Percentiles rank a stretch among this genome's conserved stretches.
These are phyloP conservation scores for Ploceus nigricollis DNA, from an alignment of 2,113 vertebrate genomes.

Conservation along the genomic window DNA sequence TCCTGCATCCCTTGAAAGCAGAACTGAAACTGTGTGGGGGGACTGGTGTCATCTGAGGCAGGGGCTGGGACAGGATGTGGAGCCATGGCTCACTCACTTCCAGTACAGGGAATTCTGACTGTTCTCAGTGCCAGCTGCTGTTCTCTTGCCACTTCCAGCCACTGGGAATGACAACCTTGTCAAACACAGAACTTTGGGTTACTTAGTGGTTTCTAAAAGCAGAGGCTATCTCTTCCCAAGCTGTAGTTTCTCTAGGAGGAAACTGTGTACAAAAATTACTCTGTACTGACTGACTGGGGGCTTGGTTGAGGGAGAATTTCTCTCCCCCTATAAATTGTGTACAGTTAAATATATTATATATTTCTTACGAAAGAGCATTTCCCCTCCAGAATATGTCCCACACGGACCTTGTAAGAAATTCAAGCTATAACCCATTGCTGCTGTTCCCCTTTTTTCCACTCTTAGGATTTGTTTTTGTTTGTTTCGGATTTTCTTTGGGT, in stretches of 20 bases:
- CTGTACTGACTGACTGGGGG: background rate
- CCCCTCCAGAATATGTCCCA: conserved; percentile 39
- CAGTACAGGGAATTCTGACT: background rate
- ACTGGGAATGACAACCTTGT: background rate
- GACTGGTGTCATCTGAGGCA: background rate
- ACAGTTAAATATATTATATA: conserved; percentile 72
- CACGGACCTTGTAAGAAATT: conserved; percentile 38
- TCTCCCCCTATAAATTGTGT: conserved; percentile 72
- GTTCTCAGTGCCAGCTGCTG: background rate
- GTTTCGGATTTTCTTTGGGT: background rate
- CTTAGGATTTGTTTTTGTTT: background rate
- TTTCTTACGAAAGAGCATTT: conserved; percentile 70
- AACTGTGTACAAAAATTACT: conserved; percentile 43
- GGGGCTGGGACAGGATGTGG: background rate
- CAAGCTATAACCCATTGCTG: conserved; percentile 59
- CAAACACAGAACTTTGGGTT: background rate
- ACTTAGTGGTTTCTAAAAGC: conserved; percentile 6
- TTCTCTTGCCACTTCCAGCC: background rate
- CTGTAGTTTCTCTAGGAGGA: conserved; percentile 49
- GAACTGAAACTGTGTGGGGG: background rate
- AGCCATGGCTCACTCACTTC: background rate
- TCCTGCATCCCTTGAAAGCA: background rate
- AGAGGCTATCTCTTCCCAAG: conserved; percentile 37
- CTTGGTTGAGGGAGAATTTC: conserved; percentile 40
- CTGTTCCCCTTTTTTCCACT: conserved; percentile 48